Evolutionary conservation across 2,888 invertebrate species (phyloP).

Genomic region (Cylloceria caligata): DNA sequence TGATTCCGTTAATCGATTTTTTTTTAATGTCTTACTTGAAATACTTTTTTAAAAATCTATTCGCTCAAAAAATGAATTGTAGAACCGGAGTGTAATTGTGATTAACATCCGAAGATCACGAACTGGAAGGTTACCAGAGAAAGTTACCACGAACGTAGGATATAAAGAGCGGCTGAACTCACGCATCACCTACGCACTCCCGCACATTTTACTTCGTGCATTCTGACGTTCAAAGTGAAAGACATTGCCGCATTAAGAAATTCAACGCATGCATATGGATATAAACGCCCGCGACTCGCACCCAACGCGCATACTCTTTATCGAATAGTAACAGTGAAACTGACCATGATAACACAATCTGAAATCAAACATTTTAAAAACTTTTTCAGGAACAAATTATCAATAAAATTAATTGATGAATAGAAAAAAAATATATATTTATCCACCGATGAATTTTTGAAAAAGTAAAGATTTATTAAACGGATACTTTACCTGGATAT

Average conservation of each 20-base stretch:
- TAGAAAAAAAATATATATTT: too few species aligned
- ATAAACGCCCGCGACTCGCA: conserved; percentile 26
- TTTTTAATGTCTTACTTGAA: neutral
- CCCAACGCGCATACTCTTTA: neutral
- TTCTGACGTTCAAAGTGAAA: conserved; percentile 81
- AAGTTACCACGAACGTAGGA: conserved; percentile 73
- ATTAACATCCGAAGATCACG: conserved; percentile 35
- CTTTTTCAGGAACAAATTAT: too few species aligned
- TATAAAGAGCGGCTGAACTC: conserved; percentile 32
- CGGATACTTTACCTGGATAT: too few species aligned
- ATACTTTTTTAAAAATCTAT: neutral
- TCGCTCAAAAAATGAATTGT: neutral
- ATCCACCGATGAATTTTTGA: too few species aligned
- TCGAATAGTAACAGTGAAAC: neutral
- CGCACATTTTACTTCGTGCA: conserved; percentile 77
- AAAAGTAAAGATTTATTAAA: too few species aligned
- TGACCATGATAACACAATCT: neutral
- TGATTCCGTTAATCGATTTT: neutral
- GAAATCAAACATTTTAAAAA: neutral
- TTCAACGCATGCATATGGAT: conserved; percentile 43
- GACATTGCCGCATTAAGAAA: conserved; percentile 73
- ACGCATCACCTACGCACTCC: conserved; percentile 77
- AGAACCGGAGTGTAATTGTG: neutral
- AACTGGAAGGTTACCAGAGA: conserved; percentile 79
- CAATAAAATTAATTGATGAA: too few species aligned